A percentile compares a stretch with the other conserved stretches of the same genome.
phyloP scores from a whole-genome alignment of 1,140 invertebrate species.

The Drosophila ambigua region DNA sequence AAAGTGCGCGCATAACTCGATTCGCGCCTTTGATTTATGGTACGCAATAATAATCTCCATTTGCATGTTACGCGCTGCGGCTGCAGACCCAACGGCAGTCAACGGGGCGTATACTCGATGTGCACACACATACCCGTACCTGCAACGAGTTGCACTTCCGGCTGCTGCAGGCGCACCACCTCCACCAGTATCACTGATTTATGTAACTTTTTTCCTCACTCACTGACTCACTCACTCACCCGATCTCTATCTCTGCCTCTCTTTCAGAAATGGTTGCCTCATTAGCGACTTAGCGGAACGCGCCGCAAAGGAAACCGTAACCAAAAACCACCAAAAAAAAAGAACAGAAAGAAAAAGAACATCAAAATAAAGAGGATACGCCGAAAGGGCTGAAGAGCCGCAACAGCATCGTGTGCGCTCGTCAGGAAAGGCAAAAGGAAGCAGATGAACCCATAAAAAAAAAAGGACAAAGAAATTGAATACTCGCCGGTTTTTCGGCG shows the following conservation, averaged over 20 bases:
- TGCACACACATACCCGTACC: conserved; percentile 4
- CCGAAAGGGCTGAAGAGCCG: conserved; percentile 37
- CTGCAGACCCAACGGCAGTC: conserved; percentile 20
- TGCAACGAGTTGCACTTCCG: conserved; percentile 65
- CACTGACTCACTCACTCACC: too few relatives aligned
- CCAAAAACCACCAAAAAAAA: conserved; percentile 46
- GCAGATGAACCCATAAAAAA: conserved; percentile 20
- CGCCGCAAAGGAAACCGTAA: conserved; percentile 42
- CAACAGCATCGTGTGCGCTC: background rate
- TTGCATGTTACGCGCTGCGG: conserved; percentile 57
- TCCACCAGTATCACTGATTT: conserved; percentile 16
- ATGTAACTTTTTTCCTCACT: background rate
- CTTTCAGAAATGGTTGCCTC: conserved; percentile 63
- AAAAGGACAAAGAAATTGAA: conserved; percentile 43
- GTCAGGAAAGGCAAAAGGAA: conserved; percentile 8
- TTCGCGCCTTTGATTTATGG: conserved; percentile 72
- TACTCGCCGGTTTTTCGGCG: background rate
- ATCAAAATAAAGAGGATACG: conserved; percentile 21
- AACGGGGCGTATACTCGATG: conserved; percentile 60
- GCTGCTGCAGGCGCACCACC: conserved; percentile 54
- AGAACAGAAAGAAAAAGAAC: conserved; percentile 8
- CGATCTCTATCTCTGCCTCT: conserved; percentile 4
- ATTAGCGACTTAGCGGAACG: conserved; percentile 69
- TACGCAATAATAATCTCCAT: conserved; percentile 77
- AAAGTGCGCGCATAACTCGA: conserved; percentile 73